A percentile compares a stretch with the other conserved stretches of the same genome.
Conservation (phyloP, 2,888 invertebrate genomes). For the Margaritifera margaritifera region DNA sequence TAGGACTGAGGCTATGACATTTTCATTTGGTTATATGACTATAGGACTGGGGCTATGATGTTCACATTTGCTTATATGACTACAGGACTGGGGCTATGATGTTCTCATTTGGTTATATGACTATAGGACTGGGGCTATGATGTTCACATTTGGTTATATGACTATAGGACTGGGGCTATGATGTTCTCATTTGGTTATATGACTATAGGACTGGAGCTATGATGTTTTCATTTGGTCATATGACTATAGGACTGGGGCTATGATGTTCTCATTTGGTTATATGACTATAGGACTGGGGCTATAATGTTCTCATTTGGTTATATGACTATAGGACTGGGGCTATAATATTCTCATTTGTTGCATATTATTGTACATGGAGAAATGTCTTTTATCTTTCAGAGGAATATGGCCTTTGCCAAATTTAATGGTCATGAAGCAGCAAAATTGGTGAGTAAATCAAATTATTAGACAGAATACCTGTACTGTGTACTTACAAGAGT, state of each 20-base stretch:
- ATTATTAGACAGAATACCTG: neutral
- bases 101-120: neutral
- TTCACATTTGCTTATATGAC: neutral
- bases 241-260: too few species aligned
- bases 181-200: neutral
- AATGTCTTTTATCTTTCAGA: slow-evolving; percentile 37
- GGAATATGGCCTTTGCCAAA: slow-evolving; percentile 69
- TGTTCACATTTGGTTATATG: neutral
- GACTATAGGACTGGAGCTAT: too few species aligned
- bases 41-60: too few species aligned
- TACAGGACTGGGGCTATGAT: too few species aligned
- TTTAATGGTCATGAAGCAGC: slow-evolving; percentile 81
- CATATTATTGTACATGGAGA: neutral
- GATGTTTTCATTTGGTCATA: neutral
- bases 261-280: neutral
- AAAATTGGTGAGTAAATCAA: slow-evolving; percentile 62
- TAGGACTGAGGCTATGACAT: too few species aligned
- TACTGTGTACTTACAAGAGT: too few species aligned
- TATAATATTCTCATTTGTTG: neutral
- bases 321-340: too few species aligned
- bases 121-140: too few species aligned
- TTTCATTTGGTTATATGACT: neutral
- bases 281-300: too few species aligned
- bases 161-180: too few species aligned
- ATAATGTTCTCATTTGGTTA: neutral